phyloP scores from a whole-genome alignment of 2,113 vertebrate genomes.

The Spheniscus mendiculus region DNA sequence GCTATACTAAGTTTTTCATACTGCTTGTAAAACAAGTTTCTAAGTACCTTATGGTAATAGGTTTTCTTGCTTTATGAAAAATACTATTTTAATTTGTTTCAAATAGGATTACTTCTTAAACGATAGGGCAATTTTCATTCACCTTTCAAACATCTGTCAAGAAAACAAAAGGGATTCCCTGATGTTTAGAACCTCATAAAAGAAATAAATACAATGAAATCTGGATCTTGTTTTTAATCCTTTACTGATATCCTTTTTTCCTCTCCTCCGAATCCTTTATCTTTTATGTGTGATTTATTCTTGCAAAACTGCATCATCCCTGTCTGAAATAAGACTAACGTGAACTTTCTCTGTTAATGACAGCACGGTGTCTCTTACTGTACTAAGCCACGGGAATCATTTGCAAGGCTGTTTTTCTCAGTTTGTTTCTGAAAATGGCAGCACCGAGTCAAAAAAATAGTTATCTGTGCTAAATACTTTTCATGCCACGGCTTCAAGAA shows the following conservation, averaged over 20 bases:
- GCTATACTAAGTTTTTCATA: background rate
- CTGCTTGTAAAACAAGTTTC: background rate
- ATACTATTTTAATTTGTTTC: background rate
- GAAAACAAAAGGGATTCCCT: conserved; percentile 10
- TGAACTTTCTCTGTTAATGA: background rate
- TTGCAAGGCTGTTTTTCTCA: background rate
- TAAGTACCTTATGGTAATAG: background rate
- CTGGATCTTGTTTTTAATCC: background rate
- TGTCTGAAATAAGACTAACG: background rate
- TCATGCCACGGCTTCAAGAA: background rate
- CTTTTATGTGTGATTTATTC: background rate
- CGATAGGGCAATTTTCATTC: background rate
- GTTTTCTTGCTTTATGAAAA: conserved; percentile 2
- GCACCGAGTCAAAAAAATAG: background rate
- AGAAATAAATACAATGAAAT: background rate
- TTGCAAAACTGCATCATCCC: background rate
- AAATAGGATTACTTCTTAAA: conserved; percentile 7
- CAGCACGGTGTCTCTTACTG: background rate
- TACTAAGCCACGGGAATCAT: background rate
- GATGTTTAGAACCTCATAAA: background rate
- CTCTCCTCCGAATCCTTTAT: background rate
- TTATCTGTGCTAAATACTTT: background rate
- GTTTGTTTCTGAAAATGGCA: background rate
- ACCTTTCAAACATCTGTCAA: background rate
- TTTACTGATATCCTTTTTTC: background rate